Evolutionary conservation across 2,888 invertebrate species (phyloP).

Genomic region (Caenorhabditis afra): DNA sequence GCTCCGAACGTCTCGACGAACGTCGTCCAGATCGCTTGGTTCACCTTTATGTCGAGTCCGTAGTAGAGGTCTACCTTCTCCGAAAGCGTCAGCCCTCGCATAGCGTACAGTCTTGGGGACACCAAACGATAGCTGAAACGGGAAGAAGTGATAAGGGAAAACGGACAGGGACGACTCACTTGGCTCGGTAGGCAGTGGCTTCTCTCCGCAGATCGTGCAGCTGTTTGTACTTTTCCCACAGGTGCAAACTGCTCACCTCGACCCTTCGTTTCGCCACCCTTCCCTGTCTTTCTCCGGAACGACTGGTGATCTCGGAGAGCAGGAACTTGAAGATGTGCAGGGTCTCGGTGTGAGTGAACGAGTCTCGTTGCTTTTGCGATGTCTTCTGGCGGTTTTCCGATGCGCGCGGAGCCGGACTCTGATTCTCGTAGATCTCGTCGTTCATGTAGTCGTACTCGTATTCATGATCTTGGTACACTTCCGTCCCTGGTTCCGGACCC

Average conservation of each 20-base stretch:
- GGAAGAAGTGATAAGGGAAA: no score
- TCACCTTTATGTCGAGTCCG: conserved; percentile 12
- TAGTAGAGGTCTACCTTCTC: conserved; percentile 19
- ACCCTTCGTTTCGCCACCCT: background rate
- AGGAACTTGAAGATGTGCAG: background rate
- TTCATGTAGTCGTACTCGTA: no score
- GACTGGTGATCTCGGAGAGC: background rate
- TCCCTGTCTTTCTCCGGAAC: background rate
- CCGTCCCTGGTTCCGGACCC: no score
- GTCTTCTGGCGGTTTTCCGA: no score
- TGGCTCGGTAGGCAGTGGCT: background rate
- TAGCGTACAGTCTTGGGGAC: background rate
- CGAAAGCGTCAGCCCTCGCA: background rate
- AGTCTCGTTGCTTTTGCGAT: background rate
- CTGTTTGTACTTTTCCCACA: background rate
- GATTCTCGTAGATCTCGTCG: no score
- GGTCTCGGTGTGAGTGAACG: background rate
- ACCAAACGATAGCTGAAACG: conserved; percentile 15
- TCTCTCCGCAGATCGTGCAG: background rate
- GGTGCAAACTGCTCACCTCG: background rate
- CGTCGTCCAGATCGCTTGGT: background rate
- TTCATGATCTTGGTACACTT: no score
- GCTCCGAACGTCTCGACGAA: background rate
- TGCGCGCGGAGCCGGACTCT: no score
- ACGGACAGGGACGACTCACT: background rate